Evolutionary conservation across 1,140 invertebrate species (phyloP).

Genomic region (Phymastichus coffea): DNA sequence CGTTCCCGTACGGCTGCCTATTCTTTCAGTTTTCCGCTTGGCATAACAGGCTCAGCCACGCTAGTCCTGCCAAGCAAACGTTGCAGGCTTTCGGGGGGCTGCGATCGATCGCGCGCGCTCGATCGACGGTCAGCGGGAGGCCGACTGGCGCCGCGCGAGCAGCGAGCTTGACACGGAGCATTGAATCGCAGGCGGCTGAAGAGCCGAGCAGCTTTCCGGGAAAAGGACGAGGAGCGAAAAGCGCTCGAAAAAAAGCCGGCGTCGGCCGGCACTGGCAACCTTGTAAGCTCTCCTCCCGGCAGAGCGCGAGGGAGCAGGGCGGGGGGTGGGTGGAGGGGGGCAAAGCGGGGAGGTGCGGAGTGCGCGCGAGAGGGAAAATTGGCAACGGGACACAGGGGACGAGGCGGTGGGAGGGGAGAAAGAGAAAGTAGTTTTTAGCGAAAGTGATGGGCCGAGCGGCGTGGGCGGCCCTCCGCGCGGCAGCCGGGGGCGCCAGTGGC

Average conservation of each 20-base stretch:
- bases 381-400: too few relatives aligned
- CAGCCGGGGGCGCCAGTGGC: constrained; percentile 35
- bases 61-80: too few relatives aligned
- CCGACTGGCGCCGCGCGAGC: too few relatives aligned
- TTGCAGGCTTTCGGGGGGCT: too few relatives aligned
- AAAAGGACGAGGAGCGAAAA: too few relatives aligned
- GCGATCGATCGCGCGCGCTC: too few relatives aligned
- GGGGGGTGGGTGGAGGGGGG: not conserved
- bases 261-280: constrained; percentile 34
- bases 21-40: not conserved
- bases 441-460: constrained; percentile 45
- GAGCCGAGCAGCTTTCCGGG: too few relatives aligned
- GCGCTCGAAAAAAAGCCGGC: constrained; percentile 21
- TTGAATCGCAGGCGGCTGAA: too few relatives aligned
- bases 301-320: too few relatives aligned
- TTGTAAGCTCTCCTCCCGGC: constrained; percentile 26
- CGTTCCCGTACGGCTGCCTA: too few relatives aligned
- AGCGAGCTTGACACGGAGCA: not conserved
- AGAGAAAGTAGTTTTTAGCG: constrained; percentile 47
- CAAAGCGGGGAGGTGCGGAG: not conserved
- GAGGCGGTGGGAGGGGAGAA: constrained; percentile 9
- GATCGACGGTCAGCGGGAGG: too few relatives aligned
- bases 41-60: too few relatives aligned
- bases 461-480: constrained; percentile 28
- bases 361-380: not conserved